Conservation (phyloP, 2,888 invertebrate species). For the Trichopria drosophilae region DNA sequence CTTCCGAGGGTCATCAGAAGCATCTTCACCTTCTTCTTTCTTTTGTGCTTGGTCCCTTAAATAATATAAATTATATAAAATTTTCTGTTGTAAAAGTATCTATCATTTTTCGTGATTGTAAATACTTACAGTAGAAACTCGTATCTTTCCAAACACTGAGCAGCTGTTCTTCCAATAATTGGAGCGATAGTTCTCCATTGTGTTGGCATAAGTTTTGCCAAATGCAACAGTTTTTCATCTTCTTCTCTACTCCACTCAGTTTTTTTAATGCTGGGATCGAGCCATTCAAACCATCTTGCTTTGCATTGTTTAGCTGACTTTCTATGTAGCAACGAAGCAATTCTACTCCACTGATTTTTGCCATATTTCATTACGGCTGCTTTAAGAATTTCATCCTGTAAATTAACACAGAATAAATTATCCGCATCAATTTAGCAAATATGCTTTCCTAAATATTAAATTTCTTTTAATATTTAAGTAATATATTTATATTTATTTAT, state of each 20-base stretch:
- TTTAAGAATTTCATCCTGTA: constrained; percentile 98
- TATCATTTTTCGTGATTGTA: neutral
- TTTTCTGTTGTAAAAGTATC: neutral
- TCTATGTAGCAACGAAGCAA: constrained; percentile 94
- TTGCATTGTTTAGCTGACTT: constrained; percentile 99
- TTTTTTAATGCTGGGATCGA: constrained; percentile 99
- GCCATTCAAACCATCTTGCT: constrained; percentile 99
- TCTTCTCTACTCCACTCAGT: constrained; percentile 99
- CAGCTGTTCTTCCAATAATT: constrained; percentile 97
- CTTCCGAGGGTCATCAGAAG: constrained; percentile 92
- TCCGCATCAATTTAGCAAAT: too few species aligned
- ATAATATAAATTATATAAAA: neutral
- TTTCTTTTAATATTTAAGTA: too few species aligned
- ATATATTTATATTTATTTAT: too few species aligned
- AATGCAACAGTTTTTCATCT: constrained; percentile 94
- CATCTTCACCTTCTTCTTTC: constrained; percentile 92
- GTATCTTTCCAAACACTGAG: constrained; percentile 97
- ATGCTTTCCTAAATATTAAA: too few species aligned
- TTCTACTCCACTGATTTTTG: constrained; percentile 99
- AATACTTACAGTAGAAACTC: constrained; percentile 86
- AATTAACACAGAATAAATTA: constrained; percentile 22
- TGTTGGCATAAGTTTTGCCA: constrained; percentile 99
- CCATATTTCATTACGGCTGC: constrained; percentile 99
- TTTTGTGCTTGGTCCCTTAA: constrained; percentile 93
- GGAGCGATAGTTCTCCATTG: constrained; percentile 99